phyloP scores from a whole-genome alignment of 2,888 invertebrate species.

The Agriopis aurantiaria region DNA sequence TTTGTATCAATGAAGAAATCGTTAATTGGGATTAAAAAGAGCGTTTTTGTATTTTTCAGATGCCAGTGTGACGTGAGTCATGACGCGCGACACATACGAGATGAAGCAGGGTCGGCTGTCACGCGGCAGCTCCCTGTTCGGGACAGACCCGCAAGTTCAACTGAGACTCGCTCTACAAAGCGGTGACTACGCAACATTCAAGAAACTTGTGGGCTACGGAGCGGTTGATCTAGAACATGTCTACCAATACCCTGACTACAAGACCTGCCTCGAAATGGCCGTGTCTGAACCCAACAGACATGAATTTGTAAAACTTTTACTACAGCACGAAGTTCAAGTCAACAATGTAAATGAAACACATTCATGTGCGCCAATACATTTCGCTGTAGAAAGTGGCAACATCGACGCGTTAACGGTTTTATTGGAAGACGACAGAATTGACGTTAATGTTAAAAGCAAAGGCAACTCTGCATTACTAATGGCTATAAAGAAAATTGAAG shows the following conservation, averaged over 20 bases:
- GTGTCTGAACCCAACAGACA: constrained; percentile 79
- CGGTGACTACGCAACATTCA: constrained; percentile 83
- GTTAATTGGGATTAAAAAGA: constrained; percentile 48
- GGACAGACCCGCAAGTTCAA: constrained; percentile 78
- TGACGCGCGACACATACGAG: constrained; percentile 81
- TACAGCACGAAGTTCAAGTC: constrained; percentile 87
- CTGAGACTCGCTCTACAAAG: constrained; percentile 82
- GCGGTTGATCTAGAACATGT: constrained; percentile 83
- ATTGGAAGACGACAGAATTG: constrained; percentile 77
- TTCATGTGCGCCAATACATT: constrained; percentile 88
- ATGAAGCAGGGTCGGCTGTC: constrained; percentile 75
- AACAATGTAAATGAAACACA: constrained; percentile 85
- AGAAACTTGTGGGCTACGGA: constrained; percentile 78
- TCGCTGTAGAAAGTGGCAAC: constrained; percentile 86
- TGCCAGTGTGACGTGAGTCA: constrained; percentile 74
- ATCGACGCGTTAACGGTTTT: constrained; percentile 77
- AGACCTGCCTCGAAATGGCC: constrained; percentile 87
- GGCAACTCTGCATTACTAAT: constrained; percentile 84
- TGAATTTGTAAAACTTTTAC: constrained; percentile 85
- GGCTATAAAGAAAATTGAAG: constrained; percentile 82
- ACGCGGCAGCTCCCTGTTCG: constrained; percentile 78
- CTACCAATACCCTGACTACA: constrained; percentile 86
- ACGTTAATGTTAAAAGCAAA: constrained; percentile 81
- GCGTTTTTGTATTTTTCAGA: constrained; percentile 68
- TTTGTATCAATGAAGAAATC: constrained; percentile 70